A percentile compares a stretch with the other conserved stretches of the same genome.
Conservation (phyloP, 2,113 vertebrate genomes). For the Corythornis cristatus region DNA sequence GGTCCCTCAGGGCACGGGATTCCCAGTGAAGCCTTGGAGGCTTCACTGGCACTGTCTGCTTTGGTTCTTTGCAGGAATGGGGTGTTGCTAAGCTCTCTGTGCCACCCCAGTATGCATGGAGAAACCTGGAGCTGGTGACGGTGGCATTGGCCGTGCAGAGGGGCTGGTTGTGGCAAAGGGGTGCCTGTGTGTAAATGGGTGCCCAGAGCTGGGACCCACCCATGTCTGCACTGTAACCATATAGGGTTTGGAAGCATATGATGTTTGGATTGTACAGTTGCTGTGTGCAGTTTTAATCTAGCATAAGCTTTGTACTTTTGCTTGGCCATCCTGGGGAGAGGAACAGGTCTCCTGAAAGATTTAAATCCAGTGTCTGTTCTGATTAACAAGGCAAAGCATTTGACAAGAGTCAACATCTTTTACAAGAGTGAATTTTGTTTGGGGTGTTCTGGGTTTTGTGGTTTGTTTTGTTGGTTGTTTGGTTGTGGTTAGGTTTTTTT, state of each 20-base stretch:
- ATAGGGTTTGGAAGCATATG: not conserved
- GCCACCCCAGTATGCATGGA: fast-evolving
- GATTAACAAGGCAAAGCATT: not conserved
- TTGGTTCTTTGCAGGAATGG: not conserved
- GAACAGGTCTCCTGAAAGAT: not conserved
- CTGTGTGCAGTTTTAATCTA: not conserved
- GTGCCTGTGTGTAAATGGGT: not conserved
- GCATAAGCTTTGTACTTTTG: not conserved
- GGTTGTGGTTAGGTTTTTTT: too few species aligned
- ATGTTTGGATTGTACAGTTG: not conserved
- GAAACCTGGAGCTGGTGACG: not conserved
- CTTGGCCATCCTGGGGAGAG: not conserved
- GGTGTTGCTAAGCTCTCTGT: fast-evolving
- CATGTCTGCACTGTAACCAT: fast-evolving
- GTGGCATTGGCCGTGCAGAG: fast-evolving
- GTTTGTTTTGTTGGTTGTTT: too few species aligned
- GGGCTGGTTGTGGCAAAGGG: not conserved
- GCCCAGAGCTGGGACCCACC: not conserved
- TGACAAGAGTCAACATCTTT: not conserved
- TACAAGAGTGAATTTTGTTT: not conserved
- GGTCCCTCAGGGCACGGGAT: fast-evolving
- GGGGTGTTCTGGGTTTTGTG: too few species aligned
- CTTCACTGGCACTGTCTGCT: fast-evolving
- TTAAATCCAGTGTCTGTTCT: not conserved
- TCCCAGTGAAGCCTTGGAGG: not conserved